These are phyloP conservation scores for Psettodes erumei DNA, from an alignment of 2,113 vertebrate species.

Conservation along the genomic window DNA sequence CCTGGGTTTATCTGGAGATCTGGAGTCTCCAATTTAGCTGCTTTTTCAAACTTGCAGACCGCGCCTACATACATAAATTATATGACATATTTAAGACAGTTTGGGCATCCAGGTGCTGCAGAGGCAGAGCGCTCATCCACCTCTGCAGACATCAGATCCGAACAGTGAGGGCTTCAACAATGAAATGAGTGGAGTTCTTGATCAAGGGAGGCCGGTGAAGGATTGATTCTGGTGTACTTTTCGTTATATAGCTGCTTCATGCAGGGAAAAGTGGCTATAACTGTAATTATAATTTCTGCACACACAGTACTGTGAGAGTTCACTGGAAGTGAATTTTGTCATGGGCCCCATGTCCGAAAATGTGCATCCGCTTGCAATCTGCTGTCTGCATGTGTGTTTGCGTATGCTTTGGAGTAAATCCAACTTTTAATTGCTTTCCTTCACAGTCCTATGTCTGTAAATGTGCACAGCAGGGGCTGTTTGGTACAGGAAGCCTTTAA, in stretches of 20 bases:
- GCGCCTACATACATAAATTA: neutral
- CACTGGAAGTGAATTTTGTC: neutral
- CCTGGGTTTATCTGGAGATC: neutral
- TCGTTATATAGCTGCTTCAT: neutral
- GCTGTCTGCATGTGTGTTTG: neutral
- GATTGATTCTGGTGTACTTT: neutral
- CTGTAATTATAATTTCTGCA: neutral
- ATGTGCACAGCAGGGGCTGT: neutral
- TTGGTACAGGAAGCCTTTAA: constrained; percentile 5
- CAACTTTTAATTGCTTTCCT: neutral
- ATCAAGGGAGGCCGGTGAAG: neutral
- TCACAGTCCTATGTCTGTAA: neutral
- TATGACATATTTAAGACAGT: neutral
- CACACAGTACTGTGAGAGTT: neutral
- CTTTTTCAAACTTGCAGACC: constrained; percentile 11
- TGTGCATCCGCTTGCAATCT: fast-evolving
- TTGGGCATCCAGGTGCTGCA: neutral
- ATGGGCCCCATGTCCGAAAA: neutral
- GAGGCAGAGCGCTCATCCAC: neutral
- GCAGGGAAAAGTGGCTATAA: neutral
- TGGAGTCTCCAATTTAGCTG: neutral
- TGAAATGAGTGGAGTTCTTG: constrained; percentile 1
- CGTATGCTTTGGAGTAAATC: neutral
- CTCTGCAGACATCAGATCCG: neutral
- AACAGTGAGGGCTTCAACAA: neutral